These are phyloP conservation scores for Tromatobia lineatoria DNA, from an alignment of 2,888 invertebrate species.

Conservation along the genomic window DNA sequence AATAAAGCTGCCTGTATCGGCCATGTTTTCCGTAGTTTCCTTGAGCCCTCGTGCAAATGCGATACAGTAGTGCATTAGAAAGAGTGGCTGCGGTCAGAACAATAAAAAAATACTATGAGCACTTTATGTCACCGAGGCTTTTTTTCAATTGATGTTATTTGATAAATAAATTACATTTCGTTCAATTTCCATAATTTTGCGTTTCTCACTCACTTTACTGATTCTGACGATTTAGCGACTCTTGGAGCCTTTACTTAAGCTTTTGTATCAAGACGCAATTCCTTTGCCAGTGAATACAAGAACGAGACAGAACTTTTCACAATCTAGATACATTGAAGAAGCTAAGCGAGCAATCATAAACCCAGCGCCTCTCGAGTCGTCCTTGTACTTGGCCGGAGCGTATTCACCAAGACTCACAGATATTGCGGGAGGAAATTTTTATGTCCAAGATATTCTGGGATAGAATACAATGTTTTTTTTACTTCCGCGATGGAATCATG, in stretches of 20 bases:
- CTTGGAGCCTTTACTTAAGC: conserved; percentile 27
- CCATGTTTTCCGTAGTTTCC: too few species aligned
- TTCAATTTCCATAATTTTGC: too few species aligned
- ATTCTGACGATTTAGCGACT: not conserved
- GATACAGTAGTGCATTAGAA: too few species aligned
- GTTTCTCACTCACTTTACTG: too few species aligned
- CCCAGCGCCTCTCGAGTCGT: not conserved
- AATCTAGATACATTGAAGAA: conserved; percentile 42
- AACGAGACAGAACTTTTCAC: conserved; percentile 1
- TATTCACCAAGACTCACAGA: conserved; percentile 15
- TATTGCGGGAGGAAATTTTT: conserved; percentile 7
- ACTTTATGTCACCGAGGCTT: too few species aligned
- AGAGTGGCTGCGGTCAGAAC: too few species aligned
- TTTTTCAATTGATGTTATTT: too few species aligned
- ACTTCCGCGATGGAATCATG: conserved; percentile 17
- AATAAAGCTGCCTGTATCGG: too few species aligned
- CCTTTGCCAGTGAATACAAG: not conserved
- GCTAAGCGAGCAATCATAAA: conserved; percentile 29
- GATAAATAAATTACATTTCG: too few species aligned
- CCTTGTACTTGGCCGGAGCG: not conserved
- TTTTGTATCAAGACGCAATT: conserved; percentile 26
- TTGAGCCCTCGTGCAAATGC: too few species aligned
- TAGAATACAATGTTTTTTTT: conserved; percentile 31
- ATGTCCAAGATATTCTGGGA: not conserved
- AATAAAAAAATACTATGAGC: too few species aligned